A percentile compares a stretch with the other conserved stretches of the same genome.
phyloP scores from a whole-genome alignment of 2,888 invertebrate genomes.

The Neoitamus cyanurus region DNA sequence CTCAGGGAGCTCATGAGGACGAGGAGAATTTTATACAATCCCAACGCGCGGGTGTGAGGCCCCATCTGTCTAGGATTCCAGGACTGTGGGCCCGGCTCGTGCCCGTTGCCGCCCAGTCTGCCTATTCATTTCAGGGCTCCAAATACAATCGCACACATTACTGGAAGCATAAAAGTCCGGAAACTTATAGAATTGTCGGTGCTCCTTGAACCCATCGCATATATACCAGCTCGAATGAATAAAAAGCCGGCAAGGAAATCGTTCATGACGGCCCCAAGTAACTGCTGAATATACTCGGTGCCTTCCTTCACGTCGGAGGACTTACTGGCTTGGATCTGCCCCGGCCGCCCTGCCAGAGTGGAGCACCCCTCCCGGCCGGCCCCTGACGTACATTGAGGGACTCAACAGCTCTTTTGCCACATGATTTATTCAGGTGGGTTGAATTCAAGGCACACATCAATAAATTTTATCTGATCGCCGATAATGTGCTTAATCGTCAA shows the following conservation, averaged over 20 bases:
- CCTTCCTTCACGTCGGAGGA: neutral
- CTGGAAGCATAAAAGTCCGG: slow-evolving; percentile 27
- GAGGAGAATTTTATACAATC: slow-evolving; percentile 22
- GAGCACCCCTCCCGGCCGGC: neutral
- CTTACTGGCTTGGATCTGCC: neutral
- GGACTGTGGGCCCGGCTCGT: neutral
- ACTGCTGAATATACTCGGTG: neutral
- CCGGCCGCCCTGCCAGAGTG: neutral
- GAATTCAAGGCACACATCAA: slow-evolving; percentile 47
- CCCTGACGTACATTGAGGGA: slow-evolving; percentile 28
- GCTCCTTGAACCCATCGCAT: slow-evolving; percentile 35
- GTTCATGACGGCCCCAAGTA: slow-evolving; percentile 34
- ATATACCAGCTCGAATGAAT: slow-evolving; percentile 1
- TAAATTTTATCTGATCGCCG: slow-evolving; percentile 47
- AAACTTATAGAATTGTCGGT: slow-evolving; percentile 39
- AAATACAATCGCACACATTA: slow-evolving; percentile 35
- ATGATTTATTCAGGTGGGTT: slow-evolving; percentile 46
- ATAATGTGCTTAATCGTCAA: slow-evolving; percentile 48
- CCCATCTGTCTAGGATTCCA: neutral
- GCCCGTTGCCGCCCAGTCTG: neutral
- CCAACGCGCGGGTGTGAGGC: neutral
- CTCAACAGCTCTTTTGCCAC: slow-evolving; percentile 39
- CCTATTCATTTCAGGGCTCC: slow-evolving; percentile 17
- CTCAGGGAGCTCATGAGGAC: slow-evolving; percentile 41
- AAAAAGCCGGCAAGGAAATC: slow-evolving; percentile 43